Conservation (phyloP, 2,888 invertebrate species). For the Abrostola tripartita region DNA sequence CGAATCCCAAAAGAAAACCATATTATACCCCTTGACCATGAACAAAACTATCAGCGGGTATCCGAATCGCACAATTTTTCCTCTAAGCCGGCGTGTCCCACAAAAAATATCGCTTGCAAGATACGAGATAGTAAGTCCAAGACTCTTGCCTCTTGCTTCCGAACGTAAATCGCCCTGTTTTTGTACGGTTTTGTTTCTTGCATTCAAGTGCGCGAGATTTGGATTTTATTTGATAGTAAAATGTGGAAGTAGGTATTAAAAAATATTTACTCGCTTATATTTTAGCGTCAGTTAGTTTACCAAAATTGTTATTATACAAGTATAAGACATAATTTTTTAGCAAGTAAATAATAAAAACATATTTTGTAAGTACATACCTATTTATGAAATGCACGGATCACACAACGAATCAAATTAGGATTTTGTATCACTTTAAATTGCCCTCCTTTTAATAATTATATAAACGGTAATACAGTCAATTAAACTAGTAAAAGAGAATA, state of each 20-base stretch:
- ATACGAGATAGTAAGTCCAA: conserved; percentile 41
- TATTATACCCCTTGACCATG: conserved; percentile 29
- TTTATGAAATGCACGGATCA: background rate
- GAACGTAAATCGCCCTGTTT: conserved; percentile 32
- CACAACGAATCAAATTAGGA: too few species aligned
- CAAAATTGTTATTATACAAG: too few species aligned
- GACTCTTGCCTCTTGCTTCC: conserved; percentile 18
- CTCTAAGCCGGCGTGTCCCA: conserved; percentile 47
- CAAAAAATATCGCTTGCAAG: conserved; percentile 62
- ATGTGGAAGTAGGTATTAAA: background rate
- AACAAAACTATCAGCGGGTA: conserved; percentile 34
- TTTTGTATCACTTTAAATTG: too few species aligned
- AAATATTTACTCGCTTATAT: too few species aligned
- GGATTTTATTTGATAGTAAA: background rate
- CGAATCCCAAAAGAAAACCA: conserved; percentile 15
- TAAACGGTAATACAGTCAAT: too few species aligned
- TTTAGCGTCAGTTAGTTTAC: too few species aligned
- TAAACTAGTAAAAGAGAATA: too few species aligned
- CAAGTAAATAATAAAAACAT: too few species aligned
- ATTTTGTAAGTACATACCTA: too few species aligned
- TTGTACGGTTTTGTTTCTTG: conserved; percentile 21
- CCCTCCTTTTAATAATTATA: too few species aligned
- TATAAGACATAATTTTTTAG: too few species aligned
- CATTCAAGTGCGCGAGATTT: background rate
- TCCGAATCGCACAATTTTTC: conserved; percentile 55